These are phyloP conservation scores for Coenobita brevimanus DNA, from an alignment of 1,140 invertebrate genomes.

Conservation along the genomic window DNA sequence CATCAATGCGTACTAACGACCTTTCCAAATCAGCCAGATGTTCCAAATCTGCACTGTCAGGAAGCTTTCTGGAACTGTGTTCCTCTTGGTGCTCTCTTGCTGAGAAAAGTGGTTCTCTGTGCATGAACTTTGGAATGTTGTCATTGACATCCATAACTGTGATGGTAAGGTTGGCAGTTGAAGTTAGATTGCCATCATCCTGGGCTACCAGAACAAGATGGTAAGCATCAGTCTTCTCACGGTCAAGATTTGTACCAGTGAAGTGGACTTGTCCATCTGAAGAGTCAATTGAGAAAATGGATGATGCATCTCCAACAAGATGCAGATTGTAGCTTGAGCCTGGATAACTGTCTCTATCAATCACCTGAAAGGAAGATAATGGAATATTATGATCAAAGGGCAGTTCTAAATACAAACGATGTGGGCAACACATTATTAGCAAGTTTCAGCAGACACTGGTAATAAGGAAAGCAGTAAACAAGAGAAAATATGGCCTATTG, in stretches of 20 bases:
- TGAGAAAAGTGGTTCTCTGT: slow-evolving; percentile 44
- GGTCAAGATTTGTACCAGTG: slow-evolving; percentile 78
- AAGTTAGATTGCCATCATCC: slow-evolving; percentile 82
- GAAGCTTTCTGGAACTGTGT: slow-evolving; percentile 41
- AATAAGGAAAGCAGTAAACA: too few species aligned
- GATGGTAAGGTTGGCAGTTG: slow-evolving; percentile 79
- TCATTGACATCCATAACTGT: slow-evolving; percentile 88
- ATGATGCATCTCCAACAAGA: slow-evolving; percentile 83
- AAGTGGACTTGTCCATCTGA: slow-evolving; percentile 80
- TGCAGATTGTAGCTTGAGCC: slow-evolving; percentile 85
- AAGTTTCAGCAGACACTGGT: too few species aligned
- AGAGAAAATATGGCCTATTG: too few species aligned
- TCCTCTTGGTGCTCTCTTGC: slow-evolving; percentile 32
- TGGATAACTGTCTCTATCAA: slow-evolving; percentile 84
- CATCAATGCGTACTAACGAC: slow-evolving; percentile 71
- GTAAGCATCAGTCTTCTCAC: slow-evolving; percentile 83
- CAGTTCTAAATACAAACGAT: too few species aligned
- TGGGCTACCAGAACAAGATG: slow-evolving; percentile 82
- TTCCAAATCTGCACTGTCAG: slow-evolving; percentile 23
- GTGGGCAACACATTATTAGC: too few species aligned
- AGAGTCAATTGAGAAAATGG: slow-evolving; percentile 84
- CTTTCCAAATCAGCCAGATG: slow-evolving; percentile 28
- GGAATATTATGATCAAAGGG: too few species aligned
- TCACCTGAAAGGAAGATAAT: slow-evolving; percentile 57
- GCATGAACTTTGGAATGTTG: slow-evolving; percentile 79